Evolutionary conservation across 1,140 invertebrate genomes (phyloP), one percentile per base, ranked within the genome.

Genomic region (Pemphigus obesinymphae): DNA sequence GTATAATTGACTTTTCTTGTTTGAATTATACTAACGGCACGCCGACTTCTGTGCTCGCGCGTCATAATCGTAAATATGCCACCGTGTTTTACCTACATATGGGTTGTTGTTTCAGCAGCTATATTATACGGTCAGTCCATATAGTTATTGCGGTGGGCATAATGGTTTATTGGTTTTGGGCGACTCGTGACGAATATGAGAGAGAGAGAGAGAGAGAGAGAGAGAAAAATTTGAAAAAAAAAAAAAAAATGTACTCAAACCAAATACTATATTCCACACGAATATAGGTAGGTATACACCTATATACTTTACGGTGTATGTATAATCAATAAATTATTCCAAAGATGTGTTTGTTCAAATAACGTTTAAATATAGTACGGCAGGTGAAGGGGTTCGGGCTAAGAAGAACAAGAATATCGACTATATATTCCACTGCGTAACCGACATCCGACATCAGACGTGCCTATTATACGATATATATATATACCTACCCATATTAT

Each of bases 1-100:
- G 26, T 75, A n/a, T n/a, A 75, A 75, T 75, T 75, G 72, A 50
- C 72, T 75, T 75, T 75, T 75, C 72, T 31, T 75, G 72, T 75
- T 75, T 75, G 31, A 75, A 75, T 75, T 53, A 75, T 53, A 75
- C 72, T 75, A 75, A 75, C 45, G 72, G 72, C 31, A n/a, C 31
- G 48, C 72, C 48, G 72, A 75, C 72, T 75, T 75, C 72, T 75
- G 72, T 75, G 48, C 45, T 45, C 48, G 72, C 72, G 50, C 48
- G 48, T 53, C 45, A 50, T 75, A 75, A 75, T 75, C 72, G 13
- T 75, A 75, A 75, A 75, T 55, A 75, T 75, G 48, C 48, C 72
- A 75, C 43, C 15, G 50, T 40, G 31, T 45, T 13, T 17, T 40
- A 50, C n/a, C n/a, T n/a, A n/a, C n/a, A n/a, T n/a, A n/a, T n/a